These are phyloP conservation scores for Epiblema foenella DNA, from an alignment of 2,888 invertebrate genomes.

Conservation along the genomic window DNA sequence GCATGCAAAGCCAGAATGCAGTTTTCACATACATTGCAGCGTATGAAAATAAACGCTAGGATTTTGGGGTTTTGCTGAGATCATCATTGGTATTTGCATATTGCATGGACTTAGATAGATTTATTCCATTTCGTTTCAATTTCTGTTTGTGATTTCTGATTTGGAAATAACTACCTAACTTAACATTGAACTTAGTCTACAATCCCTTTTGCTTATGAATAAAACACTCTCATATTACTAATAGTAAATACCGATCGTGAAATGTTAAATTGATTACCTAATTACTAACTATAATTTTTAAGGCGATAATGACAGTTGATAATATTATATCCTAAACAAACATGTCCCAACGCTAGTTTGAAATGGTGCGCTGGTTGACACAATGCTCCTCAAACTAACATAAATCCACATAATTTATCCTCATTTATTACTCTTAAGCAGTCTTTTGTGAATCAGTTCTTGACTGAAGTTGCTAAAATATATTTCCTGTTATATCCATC, in stretches of 20 bases:
- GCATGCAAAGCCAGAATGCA: conserved; percentile 6
- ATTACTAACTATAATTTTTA: no score
- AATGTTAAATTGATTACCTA: no score
- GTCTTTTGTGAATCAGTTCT: neutral
- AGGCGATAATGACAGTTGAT: no score
- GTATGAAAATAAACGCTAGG: conserved; percentile 5
- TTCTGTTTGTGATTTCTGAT: no score
- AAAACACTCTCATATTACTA: no score
- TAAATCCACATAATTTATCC: neutral
- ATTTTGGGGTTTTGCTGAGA: neutral
- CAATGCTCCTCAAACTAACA: neutral
- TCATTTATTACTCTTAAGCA: neutral
- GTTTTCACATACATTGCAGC: neutral
- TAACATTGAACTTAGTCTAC: no score
- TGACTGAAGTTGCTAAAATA: conserved; percentile 5
- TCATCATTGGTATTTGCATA: conserved; percentile 16
- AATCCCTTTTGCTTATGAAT: no score
- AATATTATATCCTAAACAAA: no score
- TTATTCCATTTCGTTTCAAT: neutral
- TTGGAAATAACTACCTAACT: no score
- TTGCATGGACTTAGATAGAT: conserved; percentile 1
- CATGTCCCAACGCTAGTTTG: no score
- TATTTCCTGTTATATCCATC: neutral
- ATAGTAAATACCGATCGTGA: no score
- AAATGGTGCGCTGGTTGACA: neutral